A percentile compares a stretch with the other conserved stretches of the same genome.
Conservation (phyloP, 2,888 invertebrate genomes). For the Onthophagus sagittarius region DNA sequence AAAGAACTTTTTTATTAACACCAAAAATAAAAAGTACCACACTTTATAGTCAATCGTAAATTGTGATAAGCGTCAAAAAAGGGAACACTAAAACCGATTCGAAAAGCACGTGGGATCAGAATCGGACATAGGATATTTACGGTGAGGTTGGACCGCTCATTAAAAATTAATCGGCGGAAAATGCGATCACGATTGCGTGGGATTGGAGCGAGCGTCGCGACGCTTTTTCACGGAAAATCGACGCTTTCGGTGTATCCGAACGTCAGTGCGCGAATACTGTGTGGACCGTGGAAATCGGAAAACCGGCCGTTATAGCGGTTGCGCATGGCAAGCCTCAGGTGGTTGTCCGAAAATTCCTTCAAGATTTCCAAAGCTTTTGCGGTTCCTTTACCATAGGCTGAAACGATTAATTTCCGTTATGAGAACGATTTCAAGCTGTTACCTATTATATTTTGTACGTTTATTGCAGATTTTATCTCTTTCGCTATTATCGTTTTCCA, state of each 20-base stretch:
- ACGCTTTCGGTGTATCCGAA: not conserved
- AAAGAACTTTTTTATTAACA: too few relatives aligned
- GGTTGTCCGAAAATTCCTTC: not conserved
- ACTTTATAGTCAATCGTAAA: not conserved
- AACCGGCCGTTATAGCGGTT: conserved; percentile 1
- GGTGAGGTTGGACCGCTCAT: not conserved
- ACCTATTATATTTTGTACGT: not conserved
- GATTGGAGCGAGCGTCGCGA: not conserved
- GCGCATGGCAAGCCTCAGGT: conserved; percentile 8
- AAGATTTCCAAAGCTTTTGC: not conserved
- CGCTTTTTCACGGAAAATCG: not conserved
- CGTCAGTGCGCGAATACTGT: conserved; percentile 5
- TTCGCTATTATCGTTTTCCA: not conserved
- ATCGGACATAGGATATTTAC: not conserved
- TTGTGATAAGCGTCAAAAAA: not conserved
- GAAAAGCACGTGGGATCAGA: not conserved
- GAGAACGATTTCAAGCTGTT: not conserved
- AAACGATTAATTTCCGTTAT: not conserved
- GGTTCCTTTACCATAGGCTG: not conserved
- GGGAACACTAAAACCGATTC: not conserved
- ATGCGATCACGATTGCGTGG: not conserved
- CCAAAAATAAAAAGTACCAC: not conserved
- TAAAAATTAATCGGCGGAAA: not conserved
- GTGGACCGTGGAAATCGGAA: not conserved
- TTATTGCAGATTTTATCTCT: not conserved